Evolutionary conservation across 2,797 vertebrate species (phyloP), one percentile per base, ranked within the genome.

Genomic region (Sibirionetta formosa): DNA sequence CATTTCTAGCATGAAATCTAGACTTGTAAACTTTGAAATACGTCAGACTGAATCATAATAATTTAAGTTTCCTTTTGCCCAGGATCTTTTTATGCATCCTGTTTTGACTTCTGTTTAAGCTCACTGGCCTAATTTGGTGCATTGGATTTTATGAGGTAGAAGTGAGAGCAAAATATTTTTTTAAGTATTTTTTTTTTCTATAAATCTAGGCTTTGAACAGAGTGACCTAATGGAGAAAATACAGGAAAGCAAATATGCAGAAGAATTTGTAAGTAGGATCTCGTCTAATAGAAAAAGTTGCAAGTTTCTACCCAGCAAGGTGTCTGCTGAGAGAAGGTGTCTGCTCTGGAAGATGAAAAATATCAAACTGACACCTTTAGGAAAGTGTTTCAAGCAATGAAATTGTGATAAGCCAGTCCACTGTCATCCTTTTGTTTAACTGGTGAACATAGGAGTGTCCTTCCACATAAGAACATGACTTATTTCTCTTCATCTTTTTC

Each of bases 11-110:
- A 29, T 4, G 4, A 79, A 76, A 68, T 5, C 6, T 88, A 46
- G 3, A 40, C 48, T 57, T 89, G 40, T 36, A 72, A 86, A 58
- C 23, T 73, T 51, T 54, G 53, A 81, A 91, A 65, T 56, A 64
- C 10, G 16, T 70, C n/a, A 63, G 29, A 44, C 31, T 48, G 31
- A 51, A 13, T 91, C 44, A 3, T 46, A 53, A n/a, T 38, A 44
- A 22, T 23, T 51, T 83, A 57, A 0, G 0, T 7, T 1, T 75
- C 53, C n/a, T 14, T 26, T 24, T 46, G 7, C 58, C 35, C 3
- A 29, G 33, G 3, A 26, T 51, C 11, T 1, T 89, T 89, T 70
- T 36, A 63, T 46, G 29, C 20, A 51, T 66, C 17, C 18, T 71
- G 2, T 33, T 83, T 75, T 38, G 79, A 65, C 23, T 31, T 7